Percentiles rank a stretch among this genome's conserved stretches.
phyloP scores from a whole-genome alignment of 2,797 vertebrate species.

The Lepus townsendii region DNA sequence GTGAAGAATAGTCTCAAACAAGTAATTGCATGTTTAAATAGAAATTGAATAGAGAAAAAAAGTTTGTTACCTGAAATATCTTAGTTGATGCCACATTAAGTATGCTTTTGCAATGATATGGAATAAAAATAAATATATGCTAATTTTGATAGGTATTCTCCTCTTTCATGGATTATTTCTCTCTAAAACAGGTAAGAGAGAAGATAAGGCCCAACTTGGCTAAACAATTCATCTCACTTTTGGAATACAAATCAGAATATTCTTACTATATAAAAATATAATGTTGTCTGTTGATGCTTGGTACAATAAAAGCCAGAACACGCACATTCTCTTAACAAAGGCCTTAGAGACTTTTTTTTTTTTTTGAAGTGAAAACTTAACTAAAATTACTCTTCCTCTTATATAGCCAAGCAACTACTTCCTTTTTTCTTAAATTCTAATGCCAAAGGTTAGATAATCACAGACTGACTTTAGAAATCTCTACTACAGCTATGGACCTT shows the following conservation, averaged over 20 bases:
- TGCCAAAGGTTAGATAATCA: background rate
- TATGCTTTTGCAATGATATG: background rate
- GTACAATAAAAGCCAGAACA: background rate
- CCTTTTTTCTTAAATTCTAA: background rate
- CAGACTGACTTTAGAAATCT: slow-evolving; percentile 19
- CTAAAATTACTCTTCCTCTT: background rate
- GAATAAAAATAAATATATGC: background rate
- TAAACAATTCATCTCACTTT: background rate
- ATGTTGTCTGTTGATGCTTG: background rate
- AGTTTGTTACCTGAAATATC: background rate
- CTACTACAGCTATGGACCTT: background rate
- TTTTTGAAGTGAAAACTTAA: slow-evolving; percentile 7
- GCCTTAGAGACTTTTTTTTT: background rate
- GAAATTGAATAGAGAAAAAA: slow-evolving; percentile 10
- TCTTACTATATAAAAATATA: slow-evolving; percentile 25
- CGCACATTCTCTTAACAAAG: background rate
- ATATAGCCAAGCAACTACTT: background rate
- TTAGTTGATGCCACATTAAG: slow-evolving; percentile 15
- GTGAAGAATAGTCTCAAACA: background rate
- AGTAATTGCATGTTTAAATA: background rate
- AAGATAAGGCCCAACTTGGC: background rate
- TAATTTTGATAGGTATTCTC: background rate
- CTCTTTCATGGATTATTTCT: background rate
- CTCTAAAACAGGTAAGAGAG: background rate
- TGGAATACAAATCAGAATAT: background rate